Percentiles rank a stretch among this genome's conserved stretches.
Conservation (phyloP, 2,113 vertebrate genomes). For the Cyanoderma ruficeps region DNA sequence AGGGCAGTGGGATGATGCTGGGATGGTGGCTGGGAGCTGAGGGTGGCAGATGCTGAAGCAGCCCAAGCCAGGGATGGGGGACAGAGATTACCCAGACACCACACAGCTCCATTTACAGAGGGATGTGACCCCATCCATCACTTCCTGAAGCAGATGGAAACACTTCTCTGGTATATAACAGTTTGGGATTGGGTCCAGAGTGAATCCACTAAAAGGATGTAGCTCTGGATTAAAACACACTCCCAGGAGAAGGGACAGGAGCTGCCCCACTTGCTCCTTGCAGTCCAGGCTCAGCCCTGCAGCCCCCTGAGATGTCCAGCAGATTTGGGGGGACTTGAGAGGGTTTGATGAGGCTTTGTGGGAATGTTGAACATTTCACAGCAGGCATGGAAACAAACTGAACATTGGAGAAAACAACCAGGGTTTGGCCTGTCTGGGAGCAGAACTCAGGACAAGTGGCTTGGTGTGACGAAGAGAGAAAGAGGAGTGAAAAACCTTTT, state of each 20-base stretch:
- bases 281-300: neutral
- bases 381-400: neutral
- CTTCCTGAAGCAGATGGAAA: neutral
- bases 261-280: neutral
- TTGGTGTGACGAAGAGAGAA: neutral
- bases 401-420: neutral
- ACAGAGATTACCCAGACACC: neutral
- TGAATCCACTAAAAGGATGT: neutral
- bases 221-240: neutral
- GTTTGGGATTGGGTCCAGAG: neutral
- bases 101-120: accelerated
- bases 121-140: accelerated
- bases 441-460: neutral
- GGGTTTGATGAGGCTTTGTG: accelerated
- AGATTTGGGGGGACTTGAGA: accelerated
- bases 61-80: neutral
- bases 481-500: neutral
- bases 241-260: neutral
- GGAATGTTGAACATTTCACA: neutral
- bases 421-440: neutral
- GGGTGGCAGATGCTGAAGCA: neutral
- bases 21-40: neutral
- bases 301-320: neutral
- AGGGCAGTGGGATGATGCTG: accelerated
- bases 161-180: neutral